Base-by-base conservation (phyloP, 2,113 vertebrate genomes). In the Bos indicus region DNA sequence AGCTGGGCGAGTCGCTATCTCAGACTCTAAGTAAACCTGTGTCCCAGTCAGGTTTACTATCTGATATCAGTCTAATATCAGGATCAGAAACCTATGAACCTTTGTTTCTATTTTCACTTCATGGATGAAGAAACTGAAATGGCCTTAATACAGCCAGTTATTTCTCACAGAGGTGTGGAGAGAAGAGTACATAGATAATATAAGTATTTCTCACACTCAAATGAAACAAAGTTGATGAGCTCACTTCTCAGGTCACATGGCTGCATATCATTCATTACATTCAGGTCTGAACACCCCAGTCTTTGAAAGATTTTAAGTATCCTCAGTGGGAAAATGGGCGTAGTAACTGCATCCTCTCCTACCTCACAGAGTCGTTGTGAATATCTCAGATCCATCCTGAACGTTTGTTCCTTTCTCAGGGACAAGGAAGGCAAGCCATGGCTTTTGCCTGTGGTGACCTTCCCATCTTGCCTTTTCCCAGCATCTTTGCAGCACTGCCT, bases 71-170 rank as follows among this genome's bases (percentile, higher is more conserved):
- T 40, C 40, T 40, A 40, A 40, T 26, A 19, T 17, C 40, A 86
- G 48, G 26, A 56, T 59, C 85, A 52, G 59, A 91, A 92, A 67
- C n/a, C 13, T 81, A 4, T 71, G 74, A 91, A 4, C 46, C 40
- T 90, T 95, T 96, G 25, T 86, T 83, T 77, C 77, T 83, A n/a
- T 86, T 88, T 96, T 98, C 36, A 90, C 48, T 94, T 85, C 85
- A 28, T 83, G 64, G 36, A 46, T 77, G 28, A 67, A 21, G 48
- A 92, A 80, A 64, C 19, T 54, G 74, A 93, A 78, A 91, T 46
- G 78, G 33, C 51, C 83, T 97, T 92, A 86, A 60, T 51, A 88
- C 43, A 97, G 54, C 30, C 94, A 81, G 26, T 88, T 84, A n/a
- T 88, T 78, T 93, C 43, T 85, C 46, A 83, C 33, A 95, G 28